Percentiles rank a stretch among this genome's conserved stretches.
These are phyloP conservation scores for Pocillopora meandrina DNA, from an alignment of 92 coral and sea anemone species.

Conservation along the genomic window DNA sequence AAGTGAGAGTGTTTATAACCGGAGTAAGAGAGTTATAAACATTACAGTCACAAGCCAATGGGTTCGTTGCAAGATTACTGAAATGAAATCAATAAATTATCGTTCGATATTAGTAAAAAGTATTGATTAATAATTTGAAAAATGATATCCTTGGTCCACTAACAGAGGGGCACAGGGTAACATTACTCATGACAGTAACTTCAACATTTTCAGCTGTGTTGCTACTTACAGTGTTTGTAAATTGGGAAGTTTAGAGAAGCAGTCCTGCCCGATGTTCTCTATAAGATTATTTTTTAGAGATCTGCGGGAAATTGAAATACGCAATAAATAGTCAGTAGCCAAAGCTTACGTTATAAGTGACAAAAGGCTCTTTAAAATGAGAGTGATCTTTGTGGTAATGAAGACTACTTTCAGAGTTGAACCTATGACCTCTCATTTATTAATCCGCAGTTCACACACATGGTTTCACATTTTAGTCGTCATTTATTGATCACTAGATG, in stretches of 20 bases:
- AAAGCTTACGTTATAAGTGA: background rate
- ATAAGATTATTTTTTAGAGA: slow-evolving; percentile 5
- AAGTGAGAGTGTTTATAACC: slow-evolving; percentile 54
- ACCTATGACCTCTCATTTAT: too few species aligned
- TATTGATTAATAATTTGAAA: background rate
- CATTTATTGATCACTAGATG: too few species aligned
- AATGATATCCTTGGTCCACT: too few species aligned
- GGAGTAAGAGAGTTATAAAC: slow-evolving; percentile 80
- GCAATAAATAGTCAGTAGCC: too few species aligned
- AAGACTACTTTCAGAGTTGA: too few species aligned
- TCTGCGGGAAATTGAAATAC: background rate
- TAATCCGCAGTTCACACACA: too few species aligned
- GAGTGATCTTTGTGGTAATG: too few species aligned
- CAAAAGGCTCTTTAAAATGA: too few species aligned
- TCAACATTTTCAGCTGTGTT: too few species aligned
- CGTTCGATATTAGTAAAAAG: background rate
- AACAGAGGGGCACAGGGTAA: too few species aligned
- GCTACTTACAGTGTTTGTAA: slow-evolving; percentile 21
- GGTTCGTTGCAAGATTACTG: slow-evolving; percentile 73
- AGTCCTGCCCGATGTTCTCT: slow-evolving; percentile 38
- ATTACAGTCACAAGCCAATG: slow-evolving; percentile 90
- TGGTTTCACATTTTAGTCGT: too few species aligned
- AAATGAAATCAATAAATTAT: background rate
- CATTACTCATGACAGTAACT: too few species aligned
- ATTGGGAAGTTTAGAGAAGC: slow-evolving; percentile 15